Percentiles rank a stretch among this genome's conserved stretches.
Evolutionary conservation across 2,888 invertebrate species (phyloP).

Genomic region (Emmelina monodactyla): DNA sequence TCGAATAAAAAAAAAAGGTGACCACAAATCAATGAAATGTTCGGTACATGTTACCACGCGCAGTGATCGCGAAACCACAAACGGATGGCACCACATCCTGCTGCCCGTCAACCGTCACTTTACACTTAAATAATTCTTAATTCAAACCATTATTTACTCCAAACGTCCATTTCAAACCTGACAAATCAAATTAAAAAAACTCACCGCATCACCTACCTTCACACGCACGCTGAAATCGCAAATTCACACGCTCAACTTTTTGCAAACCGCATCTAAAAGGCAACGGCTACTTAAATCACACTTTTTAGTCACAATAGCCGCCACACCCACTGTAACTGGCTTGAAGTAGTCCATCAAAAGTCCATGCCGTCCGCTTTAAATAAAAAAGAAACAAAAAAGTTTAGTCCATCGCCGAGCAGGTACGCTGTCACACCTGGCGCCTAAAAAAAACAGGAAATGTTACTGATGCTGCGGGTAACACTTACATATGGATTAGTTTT

Average conservation of each 20-base stretch:
- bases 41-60: no score
- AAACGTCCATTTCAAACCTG: no score
- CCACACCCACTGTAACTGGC: neutral
- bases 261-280: neutral
- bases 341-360: neutral
- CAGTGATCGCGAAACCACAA: neutral
- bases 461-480: slow-evolving; percentile 5
- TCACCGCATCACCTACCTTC: neutral
- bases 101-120: neutral
- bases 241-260: neutral
- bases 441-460: slow-evolving; percentile 19
- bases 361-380: neutral
- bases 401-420: slow-evolving; percentile 2
- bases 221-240: neutral
- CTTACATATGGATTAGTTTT: neutral
- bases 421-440: slow-evolving; percentile 18
- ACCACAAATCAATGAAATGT: no score
- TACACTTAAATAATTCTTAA: no score
- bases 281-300: neutral
- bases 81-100: neutral
- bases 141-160: neutral
- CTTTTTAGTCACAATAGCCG: neutral
- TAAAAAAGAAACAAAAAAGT: no score
- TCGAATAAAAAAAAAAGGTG: no score
- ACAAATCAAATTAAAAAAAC: no score